Evolutionary conservation across 2,888 invertebrate genomes (phyloP).

Genomic region (Phragmatobia fuliginosa): DNA sequence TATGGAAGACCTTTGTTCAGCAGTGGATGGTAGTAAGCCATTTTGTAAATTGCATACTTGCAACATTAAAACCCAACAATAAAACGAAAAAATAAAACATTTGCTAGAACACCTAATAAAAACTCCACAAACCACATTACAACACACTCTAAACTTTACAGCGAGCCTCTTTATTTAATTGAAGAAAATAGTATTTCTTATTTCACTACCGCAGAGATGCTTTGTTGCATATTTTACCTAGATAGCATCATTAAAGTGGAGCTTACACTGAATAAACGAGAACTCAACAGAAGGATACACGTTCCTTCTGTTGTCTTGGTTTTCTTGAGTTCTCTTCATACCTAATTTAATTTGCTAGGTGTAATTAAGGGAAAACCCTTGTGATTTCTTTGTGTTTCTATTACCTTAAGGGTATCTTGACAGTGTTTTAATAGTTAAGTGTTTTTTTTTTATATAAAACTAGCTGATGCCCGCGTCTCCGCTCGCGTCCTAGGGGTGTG

Average conservation of each 20-base stretch:
- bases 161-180: constrained; percentile 30
- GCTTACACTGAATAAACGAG: constrained; percentile 43
- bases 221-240: constrained; percentile 40
- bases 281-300: constrained; percentile 41
- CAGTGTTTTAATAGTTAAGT: neutral
- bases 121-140: neutral
- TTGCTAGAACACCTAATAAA: neutral
- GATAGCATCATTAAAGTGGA: constrained; percentile 40
- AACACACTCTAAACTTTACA: constrained; percentile 16
- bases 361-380: constrained; percentile 13
- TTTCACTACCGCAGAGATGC: constrained; percentile 22
- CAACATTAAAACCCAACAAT: neutral
- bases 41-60: no score
- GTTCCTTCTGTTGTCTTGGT: no score
- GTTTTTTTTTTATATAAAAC: neutral
- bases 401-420: neutral
- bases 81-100: neutral
- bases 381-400: constrained; percentile 13
- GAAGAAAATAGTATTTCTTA: constrained; percentile 26
- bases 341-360: constrained; percentile 50
- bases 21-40: no score
- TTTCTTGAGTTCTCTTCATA: constrained; percentile 40
- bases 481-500: no score
- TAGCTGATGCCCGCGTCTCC: no score
- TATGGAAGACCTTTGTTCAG: no score